Base-by-base conservation (phyloP, 2,113 vertebrate genomes). In the Labeo catla region DNA sequence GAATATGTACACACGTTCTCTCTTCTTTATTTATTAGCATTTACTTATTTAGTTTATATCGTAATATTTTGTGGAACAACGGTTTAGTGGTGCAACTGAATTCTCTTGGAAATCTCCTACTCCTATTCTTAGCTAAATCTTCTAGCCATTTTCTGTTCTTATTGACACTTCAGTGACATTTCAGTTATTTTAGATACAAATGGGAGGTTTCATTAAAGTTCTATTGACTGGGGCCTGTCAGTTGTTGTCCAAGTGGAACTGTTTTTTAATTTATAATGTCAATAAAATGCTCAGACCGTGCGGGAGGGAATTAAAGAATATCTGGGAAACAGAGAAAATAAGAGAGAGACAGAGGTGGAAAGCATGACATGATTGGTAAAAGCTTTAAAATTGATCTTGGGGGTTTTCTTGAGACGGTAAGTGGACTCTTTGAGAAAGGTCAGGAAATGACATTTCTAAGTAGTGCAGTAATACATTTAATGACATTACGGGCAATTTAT, bases 191-290 rank as follows among this genome's bases (percentile, higher is more conserved):
- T 43, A 43, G 36, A 79, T 79, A 61, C 77, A 61, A 80, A 80
- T 23, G 77, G 21, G 77, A 21, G 21, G 8, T 80, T 80, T 80
- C 54, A 80, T 80, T 59, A 80, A 63, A 45, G 77, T 43, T 80
- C 2, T 61, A 43, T 80, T 79, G 54, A 43, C 54, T 21, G 54
- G 28, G 36, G 54, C 52, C 54, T 63, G 77, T 45, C 36, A 15
- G 54, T 45, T 80, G 54, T 80, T 80, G 54, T 61, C 77, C 77
- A 63, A 80, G 77, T 80, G 77, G 54, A 80, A 80, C 77, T 80
- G 54, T 80, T 80, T 54, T 77, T 80, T 63, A 23, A 61, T 80
- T 63, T 80, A 80, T 23, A 80, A 80, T 80, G 54, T 80, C 54
- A 8, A 80, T 80, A 13, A 59, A 80, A 61, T 80, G 34, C 52